phyloP scores from a whole-genome alignment of 2,113 vertebrate genomes.

The Phylloscopus whistleri region DNA sequence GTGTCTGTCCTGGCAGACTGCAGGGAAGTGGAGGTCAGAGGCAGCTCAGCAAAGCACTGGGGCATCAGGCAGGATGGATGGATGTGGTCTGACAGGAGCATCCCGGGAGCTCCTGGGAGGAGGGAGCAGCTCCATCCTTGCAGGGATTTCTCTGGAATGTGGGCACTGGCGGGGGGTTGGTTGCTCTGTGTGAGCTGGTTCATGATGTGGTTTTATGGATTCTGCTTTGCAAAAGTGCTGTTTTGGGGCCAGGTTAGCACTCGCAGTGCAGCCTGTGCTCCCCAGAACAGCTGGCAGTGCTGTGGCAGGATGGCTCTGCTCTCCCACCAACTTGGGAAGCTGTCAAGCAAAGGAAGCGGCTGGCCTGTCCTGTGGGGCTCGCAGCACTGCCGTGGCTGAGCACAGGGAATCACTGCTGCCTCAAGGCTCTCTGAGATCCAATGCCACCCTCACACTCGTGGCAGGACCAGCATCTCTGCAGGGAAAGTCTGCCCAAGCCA shows the following conservation, averaged over 20 bases:
- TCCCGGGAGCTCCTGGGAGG: neutral
- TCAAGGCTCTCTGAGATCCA: neutral
- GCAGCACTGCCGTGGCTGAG: fast-evolving
- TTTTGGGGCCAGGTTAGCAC: neutral
- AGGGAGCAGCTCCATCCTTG: neutral
- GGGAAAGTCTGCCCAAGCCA: neutral
- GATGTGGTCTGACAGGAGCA: neutral
- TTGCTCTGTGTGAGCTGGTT: neutral
- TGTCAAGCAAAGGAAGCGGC: neutral
- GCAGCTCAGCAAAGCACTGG: neutral
- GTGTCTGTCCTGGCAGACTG: neutral
- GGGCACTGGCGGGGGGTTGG: fast-evolving
- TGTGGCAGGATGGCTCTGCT: neutral
- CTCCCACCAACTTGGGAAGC: neutral
- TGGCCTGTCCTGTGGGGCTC: neutral
- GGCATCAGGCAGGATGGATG: neutral
- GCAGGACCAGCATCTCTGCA: neutral
- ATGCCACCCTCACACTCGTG: fast-evolving
- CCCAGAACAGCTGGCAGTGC: neutral
- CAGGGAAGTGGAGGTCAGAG: neutral
- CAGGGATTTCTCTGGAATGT: neutral
- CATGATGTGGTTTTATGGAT: neutral
- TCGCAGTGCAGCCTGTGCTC: neutral
- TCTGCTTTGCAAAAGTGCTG: neutral
- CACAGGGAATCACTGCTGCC: neutral